Conservation (phyloP, 2,113 vertebrate species). For the Passer montanus region DNA sequence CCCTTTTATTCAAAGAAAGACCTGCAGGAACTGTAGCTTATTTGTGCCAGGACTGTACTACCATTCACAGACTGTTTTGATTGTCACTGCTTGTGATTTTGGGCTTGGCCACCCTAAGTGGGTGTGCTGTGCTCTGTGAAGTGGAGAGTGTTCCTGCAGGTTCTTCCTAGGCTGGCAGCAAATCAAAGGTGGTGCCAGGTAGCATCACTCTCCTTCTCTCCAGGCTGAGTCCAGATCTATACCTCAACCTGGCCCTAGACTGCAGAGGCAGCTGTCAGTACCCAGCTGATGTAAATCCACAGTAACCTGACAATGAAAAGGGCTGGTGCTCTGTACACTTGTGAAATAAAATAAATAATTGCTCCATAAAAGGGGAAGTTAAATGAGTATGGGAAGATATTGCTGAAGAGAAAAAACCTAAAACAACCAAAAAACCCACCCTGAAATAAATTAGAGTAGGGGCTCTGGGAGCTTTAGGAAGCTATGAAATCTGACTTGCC, state of each 20-base stretch:
- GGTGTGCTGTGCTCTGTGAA: background rate
- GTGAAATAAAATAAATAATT: constrained; percentile 10
- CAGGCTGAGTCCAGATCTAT: background rate
- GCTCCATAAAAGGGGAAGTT: background rate
- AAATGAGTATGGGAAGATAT: background rate
- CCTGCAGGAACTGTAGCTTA: background rate
- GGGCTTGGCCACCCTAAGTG: background rate
- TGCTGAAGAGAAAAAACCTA: background rate
- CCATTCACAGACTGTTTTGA: background rate
- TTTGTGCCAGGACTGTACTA: background rate
- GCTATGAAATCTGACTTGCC: background rate
- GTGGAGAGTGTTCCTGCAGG: background rate
- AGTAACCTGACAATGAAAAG: background rate
- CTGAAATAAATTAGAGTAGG: constrained; percentile 13
- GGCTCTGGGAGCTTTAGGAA: background rate
- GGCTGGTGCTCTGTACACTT: background rate
- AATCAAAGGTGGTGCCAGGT: background rate
- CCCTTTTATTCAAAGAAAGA: background rate
- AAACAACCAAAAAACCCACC: background rate
- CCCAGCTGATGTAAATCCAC: background rate
- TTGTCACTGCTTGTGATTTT: background rate
- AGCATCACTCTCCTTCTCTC: background rate
- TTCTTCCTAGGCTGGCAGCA: background rate
- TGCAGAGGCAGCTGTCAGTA: background rate
- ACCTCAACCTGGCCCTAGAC: background rate